Evolutionary conservation across 1,140 invertebrate genomes (phyloP).

Genomic region (Colletes latitarsis): DNA sequence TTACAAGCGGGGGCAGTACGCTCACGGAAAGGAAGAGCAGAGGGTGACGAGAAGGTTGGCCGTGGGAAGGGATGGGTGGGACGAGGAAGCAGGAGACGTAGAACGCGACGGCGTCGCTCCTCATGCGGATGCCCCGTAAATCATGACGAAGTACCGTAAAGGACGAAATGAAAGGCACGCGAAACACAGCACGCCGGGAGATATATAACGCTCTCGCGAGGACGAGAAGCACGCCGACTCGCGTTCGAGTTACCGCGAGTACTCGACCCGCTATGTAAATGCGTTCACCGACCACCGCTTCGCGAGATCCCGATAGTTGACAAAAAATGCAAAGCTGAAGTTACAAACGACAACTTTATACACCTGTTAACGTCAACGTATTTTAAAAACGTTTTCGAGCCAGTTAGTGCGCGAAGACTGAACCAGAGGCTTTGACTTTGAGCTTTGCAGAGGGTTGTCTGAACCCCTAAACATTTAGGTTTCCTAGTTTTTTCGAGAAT

Average conservation of each 20-base stretch:
- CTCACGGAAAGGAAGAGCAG: constrained; percentile 24
- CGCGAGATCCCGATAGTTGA: too few species aligned
- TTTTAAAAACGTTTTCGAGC: too few species aligned
- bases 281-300: not conserved
- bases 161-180: constrained; percentile 67
- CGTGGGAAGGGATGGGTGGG: not conserved
- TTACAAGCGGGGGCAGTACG: constrained; percentile 47
- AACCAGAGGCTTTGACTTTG: too few species aligned
- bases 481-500: too few species aligned
- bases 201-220: constrained; percentile 52
- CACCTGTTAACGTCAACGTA: too few species aligned
- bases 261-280: constrained; percentile 33
- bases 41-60: not conserved
- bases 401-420: too few species aligned
- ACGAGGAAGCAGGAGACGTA: constrained; percentile 21
- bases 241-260: constrained; percentile 44
- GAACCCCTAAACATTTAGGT: too few species aligned
- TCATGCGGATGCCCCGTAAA: constrained; percentile 68
- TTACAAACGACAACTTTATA: too few species aligned
- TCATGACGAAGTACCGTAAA: constrained; percentile 70
- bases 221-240: constrained; percentile 42
- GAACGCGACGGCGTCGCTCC: constrained; percentile 57
- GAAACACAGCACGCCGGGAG: constrained; percentile 49
- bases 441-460: too few species aligned
- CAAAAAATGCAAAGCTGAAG: too few species aligned